Evolutionary conservation across 2,113 vertebrate species (phyloP).

Genomic region (Prunella himalayana): DNA sequence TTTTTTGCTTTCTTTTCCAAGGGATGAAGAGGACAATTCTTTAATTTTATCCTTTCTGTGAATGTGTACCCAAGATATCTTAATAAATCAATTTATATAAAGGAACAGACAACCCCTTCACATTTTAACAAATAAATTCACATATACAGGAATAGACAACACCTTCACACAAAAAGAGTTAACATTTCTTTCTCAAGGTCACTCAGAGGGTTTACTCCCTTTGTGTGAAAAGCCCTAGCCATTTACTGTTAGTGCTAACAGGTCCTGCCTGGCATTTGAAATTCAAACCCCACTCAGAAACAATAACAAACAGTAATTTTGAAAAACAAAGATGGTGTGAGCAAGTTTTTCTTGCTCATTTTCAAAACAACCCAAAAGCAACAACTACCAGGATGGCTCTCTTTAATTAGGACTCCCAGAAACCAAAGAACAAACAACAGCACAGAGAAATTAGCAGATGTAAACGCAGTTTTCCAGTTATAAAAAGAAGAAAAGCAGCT

Average conservation of each 20-base stretch:
- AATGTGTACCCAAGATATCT: not conserved
- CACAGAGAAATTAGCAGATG: slow-evolving; percentile 24
- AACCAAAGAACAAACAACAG: slow-evolving; percentile 38
- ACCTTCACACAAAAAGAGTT: slow-evolving; percentile 24
- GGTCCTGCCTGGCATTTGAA: slow-evolving; percentile 68
- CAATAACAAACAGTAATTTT: slow-evolving; percentile 74
- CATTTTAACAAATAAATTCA: not conserved
- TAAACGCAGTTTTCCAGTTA: not conserved
- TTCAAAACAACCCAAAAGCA: slow-evolving; percentile 71
- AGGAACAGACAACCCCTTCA: not conserved
- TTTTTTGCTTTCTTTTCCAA: not conserved
- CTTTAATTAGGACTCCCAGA: slow-evolving; percentile 59
- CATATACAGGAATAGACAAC: not conserved
- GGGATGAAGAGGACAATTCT: not conserved
- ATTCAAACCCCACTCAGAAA: slow-evolving; percentile 74
- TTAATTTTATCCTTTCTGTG: slow-evolving; percentile 47
- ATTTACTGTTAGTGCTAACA: slow-evolving; percentile 52
- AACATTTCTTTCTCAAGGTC: slow-evolving; percentile 55
- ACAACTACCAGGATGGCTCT: slow-evolving; percentile 59
- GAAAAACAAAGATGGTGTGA: slow-evolving; percentile 63
- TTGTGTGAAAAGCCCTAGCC: slow-evolving; percentile 48
- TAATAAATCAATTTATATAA: not conserved
- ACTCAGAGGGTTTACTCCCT: slow-evolving; percentile 12
- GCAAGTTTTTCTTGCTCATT: slow-evolving; percentile 76
- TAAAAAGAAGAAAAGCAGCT: slow-evolving; percentile 31